Base-by-base conservation (phyloP, 2,797 vertebrate genomes). In the Megaceryle alcyon region DNA sequence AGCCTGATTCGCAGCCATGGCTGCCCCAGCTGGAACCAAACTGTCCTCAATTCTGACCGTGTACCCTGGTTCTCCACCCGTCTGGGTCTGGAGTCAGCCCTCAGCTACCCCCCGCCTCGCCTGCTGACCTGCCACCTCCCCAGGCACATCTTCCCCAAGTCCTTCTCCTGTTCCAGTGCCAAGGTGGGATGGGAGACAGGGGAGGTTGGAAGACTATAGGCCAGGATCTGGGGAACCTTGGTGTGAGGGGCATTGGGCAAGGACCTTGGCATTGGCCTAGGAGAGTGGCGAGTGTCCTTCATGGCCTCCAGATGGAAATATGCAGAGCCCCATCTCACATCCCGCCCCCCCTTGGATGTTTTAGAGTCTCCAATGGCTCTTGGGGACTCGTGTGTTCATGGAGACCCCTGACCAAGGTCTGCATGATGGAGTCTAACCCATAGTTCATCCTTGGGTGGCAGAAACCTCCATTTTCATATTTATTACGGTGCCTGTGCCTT, bases 31-130 rank as follows among this genome's bases (percentile, higher is more conserved):
- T 97, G 98, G 9, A 97, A 98, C 46, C 94, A 92, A 14, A 97
- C 96, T 41, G 88, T 98, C 37, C 98, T 98, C 33, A 99, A 98
- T 97, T 99, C 98, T 97, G 97, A 98, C 48, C 93, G 98, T 8
- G 23, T 49, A 22, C 48, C 48, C 48, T 49, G 48, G 22, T 49
- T 49, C 48, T 49, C 84, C 33, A 88, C 70, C 26, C 22, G 8
- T 9, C 73, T 91, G 43, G 92, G 81, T 14, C 49, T 91, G 75
- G 76, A 85, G 65, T 39, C 76, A n/a, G 65, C 81, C 20, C 66
- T 78, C 22, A 68, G 46, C 60, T 71, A 63, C 18, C 33, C 44
- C 61, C 44, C 66, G 5, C 87, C 87, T 44, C 61, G 56, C 25
- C 66, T 86, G 37, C 72, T 90, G 72, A 93, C 87, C 49, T 93